Conservation (phyloP, 2,797 vertebrate genomes). For the Eulemur mongoz region DNA sequence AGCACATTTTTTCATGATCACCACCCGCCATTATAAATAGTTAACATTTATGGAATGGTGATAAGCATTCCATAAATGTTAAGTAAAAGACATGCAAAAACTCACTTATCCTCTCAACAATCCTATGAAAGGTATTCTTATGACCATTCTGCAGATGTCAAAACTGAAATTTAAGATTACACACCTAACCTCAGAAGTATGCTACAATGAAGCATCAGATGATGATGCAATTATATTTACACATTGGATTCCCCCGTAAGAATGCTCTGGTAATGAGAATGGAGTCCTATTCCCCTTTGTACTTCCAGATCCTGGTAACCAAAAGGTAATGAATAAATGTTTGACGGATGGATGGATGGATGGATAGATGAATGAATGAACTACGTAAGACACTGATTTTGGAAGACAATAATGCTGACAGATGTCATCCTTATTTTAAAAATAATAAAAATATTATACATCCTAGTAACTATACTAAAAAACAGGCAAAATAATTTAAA, state of each 20-base stretch:
- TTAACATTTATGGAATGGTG: background rate
- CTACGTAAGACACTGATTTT: background rate
- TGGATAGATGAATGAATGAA: background rate
- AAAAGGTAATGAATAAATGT: slow-evolving; percentile 3
- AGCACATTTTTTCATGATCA: background rate
- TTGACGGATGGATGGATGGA: background rate
- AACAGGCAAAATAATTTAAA: background rate
- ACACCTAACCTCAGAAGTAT: background rate
- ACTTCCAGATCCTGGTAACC: background rate
- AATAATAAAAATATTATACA: background rate
- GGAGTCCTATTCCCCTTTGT: background rate
- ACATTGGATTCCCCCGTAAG: background rate
- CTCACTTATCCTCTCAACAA: background rate
- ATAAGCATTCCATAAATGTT: background rate
- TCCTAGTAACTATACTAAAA: slow-evolving; percentile 33
- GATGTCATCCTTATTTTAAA: background rate
- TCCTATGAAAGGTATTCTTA: background rate
- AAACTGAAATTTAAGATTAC: slow-evolving; percentile 13
- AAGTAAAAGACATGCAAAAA: slow-evolving; percentile 19
- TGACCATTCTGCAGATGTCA: background rate
- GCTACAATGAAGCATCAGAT: background rate
- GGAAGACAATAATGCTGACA: background rate
- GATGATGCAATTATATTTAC: background rate
- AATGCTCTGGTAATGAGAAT: background rate
- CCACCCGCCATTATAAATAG: background rate